Evolutionary conservation across 2,888 invertebrate genomes (phyloP).

Genomic region (Drosophila meridiana): DNA sequence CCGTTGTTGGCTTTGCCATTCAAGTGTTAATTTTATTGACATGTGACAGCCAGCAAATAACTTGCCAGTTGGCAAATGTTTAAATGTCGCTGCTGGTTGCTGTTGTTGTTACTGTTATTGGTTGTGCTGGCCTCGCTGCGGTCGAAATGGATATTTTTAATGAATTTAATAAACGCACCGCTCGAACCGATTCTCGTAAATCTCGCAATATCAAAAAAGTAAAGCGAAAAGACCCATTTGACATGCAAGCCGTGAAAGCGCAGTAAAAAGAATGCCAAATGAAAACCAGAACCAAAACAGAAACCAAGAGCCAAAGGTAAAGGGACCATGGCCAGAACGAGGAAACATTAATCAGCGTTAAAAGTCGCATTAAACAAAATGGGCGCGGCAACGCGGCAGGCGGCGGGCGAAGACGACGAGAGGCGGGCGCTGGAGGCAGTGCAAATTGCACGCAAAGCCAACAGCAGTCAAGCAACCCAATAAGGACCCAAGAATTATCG

Average conservation of each 20-base stretch:
- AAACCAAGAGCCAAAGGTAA: slow-evolving; percentile 27
- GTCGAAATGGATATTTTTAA: slow-evolving; percentile 67
- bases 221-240: slow-evolving; percentile 36
- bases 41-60: slow-evolving; percentile 75
- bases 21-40: slow-evolving; percentile 80
- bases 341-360: slow-evolving; percentile 79
- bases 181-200: slow-evolving; percentile 52
- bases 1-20: slow-evolving; percentile 47
- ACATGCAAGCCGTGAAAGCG: slow-evolving; percentile 58
- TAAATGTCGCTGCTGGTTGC: slow-evolving; percentile 45
- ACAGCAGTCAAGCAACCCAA: slow-evolving; percentile 32
- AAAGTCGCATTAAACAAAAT: slow-evolving; percentile 79
- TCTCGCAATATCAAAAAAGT: slow-evolving; percentile 28
- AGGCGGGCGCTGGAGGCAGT: slow-evolving; percentile 8
- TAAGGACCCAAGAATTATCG: slow-evolving; percentile 60
- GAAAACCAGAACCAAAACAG: slow-evolving; percentile 33
- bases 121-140: slow-evolving; percentile 47
- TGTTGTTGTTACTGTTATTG: slow-evolving; percentile 28
- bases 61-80: slow-evolving; percentile 63
- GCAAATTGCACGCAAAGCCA: slow-evolving; percentile 59
- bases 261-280: slow-evolving; percentile 54
- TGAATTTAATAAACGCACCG: slow-evolving; percentile 68
- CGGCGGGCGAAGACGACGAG: background rate
- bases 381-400: slow-evolving; percentile 44
- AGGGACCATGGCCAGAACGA: slow-evolving; percentile 24